Conservation (phyloP, 2,113 vertebrate species). For the Oreochromis spilurus region DNA sequence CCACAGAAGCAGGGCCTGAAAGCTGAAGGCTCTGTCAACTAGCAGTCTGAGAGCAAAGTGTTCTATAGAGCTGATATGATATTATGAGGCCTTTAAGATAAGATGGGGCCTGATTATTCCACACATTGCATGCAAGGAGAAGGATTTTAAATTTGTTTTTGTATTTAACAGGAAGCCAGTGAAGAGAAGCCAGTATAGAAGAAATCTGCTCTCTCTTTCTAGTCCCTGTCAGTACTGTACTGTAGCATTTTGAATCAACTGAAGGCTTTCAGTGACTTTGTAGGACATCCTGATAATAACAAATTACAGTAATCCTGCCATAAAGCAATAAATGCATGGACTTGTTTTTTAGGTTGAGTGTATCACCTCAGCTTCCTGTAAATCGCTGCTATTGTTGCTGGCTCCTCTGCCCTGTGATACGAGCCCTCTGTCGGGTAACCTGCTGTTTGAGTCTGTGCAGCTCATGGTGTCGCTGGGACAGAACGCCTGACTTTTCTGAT, state of each 20-base stretch:
- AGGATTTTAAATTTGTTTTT: background rate
- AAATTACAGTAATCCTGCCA: background rate
- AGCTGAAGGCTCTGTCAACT: background rate
- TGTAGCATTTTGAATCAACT: background rate
- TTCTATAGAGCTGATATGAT: background rate
- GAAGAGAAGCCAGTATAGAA: background rate
- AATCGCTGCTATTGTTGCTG: background rate
- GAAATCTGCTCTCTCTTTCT: background rate
- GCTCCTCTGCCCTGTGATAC: background rate
- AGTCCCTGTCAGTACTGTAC: background rate
- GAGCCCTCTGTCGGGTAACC: background rate
- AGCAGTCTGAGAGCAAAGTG: background rate
- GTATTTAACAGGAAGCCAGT: background rate
- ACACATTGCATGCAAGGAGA: background rate
- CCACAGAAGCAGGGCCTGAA: background rate
- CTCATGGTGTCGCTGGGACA: background rate
- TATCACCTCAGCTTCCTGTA: background rate
- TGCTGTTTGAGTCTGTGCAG: background rate
- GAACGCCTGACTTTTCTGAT: background rate
- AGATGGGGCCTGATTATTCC: background rate
- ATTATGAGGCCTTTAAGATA: background rate
- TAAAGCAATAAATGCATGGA: background rate
- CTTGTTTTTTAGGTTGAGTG: background rate
- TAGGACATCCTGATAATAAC: background rate
- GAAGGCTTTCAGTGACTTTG: background rate